These are phyloP conservation scores for Carterocephalus palaemon DNA, from an alignment of 2,888 invertebrate species.

Conservation along the genomic window DNA sequence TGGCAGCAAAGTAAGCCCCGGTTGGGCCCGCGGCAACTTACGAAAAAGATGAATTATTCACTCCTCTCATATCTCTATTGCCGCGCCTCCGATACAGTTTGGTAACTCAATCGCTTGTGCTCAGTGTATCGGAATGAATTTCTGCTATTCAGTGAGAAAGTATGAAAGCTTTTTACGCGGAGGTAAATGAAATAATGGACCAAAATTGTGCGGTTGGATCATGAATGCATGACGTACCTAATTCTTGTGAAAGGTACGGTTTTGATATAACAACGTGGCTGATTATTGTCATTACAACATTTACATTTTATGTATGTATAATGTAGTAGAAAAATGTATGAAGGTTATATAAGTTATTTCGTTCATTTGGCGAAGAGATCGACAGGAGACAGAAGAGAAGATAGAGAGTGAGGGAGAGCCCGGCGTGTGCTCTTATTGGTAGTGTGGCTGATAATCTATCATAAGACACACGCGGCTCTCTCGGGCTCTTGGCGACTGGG, in stretches of 20 bases:
- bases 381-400: conserved; percentile 13
- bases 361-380: too few species aligned
- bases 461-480: conserved; percentile 80
- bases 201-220: neutral
- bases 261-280: too few species aligned
- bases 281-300: too few species aligned
- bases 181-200: too few species aligned
- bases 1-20: neutral
- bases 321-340: too few species aligned
- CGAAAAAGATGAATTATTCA: conserved; percentile 21
- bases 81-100: conserved; percentile 1
- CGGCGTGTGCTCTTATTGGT: conserved; percentile 79
- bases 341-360: too few species aligned
- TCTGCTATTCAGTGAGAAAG: too few species aligned
- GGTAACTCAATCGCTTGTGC: neutral
- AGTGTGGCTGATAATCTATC: conserved; percentile 76
- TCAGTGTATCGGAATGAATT: neutral
- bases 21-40: conserved; percentile 13
- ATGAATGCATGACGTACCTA: neutral
- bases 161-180: too few species aligned
- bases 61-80: neutral
- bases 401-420: conserved; percentile 49
- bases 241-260: neutral
- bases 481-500: conserved; percentile 34
- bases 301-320: too few species aligned